Conservation (phyloP, 2,113 vertebrate genomes). For the Abramis brama region DNA sequence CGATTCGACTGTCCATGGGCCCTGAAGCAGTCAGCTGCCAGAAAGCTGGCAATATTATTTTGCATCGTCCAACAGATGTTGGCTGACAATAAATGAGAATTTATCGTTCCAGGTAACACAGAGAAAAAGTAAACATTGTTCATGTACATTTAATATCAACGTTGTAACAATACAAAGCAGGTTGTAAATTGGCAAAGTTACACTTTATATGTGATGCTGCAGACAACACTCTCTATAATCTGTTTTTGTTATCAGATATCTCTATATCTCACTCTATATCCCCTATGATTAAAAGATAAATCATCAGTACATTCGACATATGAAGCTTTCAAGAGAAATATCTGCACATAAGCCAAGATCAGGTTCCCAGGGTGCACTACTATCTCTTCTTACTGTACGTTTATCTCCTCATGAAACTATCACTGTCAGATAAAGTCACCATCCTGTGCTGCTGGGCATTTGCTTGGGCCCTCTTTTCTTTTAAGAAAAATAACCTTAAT, state of each 20-base stretch:
- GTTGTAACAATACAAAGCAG: no score
- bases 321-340: slow-evolving; percentile 1
- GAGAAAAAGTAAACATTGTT: no score
- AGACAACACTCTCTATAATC: neutral
- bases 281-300: slow-evolving; percentile 19
- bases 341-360: slow-evolving; percentile 12
- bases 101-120: no score
- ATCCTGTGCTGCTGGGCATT: neutral
- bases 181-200: no score
- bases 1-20: no score
- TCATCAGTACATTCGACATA: neutral
- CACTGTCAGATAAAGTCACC: slow-evolving; percentile 15
- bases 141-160: no score
- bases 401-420: slow-evolving; percentile 45
- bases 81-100: no score
- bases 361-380: slow-evolving; percentile 7
- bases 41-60: no score
- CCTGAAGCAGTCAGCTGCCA: no score
- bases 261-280: neutral
- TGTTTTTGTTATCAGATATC: neutral
- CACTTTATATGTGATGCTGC: neutral
- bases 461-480: no score
- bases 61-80: no score
- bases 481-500: no score
- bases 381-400: slow-evolving; percentile 4